Conservation (phyloP, 2,888 invertebrate species). For the Rotaria magnacalcarata region DNA sequence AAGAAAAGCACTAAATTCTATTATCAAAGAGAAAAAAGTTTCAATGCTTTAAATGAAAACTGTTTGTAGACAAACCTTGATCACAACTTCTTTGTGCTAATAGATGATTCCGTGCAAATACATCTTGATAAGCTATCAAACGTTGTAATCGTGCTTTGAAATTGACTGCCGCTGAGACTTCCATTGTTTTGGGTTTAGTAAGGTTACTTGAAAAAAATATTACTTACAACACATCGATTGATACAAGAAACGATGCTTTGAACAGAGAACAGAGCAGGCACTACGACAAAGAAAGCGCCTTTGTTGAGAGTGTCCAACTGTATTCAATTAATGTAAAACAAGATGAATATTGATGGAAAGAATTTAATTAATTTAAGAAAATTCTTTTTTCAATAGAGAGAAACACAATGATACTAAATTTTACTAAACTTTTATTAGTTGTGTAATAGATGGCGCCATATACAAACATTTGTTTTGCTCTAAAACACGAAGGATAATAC, state of each 20-base stretch:
- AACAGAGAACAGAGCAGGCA: not conserved
- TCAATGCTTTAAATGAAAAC: too few relatives aligned
- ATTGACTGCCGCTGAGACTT: not conserved
- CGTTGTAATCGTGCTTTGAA: conserved; percentile 31
- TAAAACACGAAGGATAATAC: not conserved
- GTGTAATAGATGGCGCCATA: not conserved
- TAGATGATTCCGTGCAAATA: conserved; percentile 9
- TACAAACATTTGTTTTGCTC: not conserved
- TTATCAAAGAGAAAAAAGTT: not conserved
- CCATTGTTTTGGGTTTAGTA: not conserved
- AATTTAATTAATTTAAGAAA: too few relatives aligned
- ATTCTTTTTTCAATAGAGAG: too few relatives aligned
- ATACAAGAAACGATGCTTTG: not conserved
- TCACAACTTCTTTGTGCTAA: conserved; percentile 22
- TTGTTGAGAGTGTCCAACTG: not conserved
- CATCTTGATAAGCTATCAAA: conserved; percentile 25
- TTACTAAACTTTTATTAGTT: too few relatives aligned
- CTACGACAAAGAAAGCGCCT: not conserved
- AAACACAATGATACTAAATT: too few relatives aligned
- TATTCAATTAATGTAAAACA: not conserved
- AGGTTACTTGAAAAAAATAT: not conserved
- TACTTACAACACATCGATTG: not conserved
- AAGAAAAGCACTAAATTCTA: conserved; percentile 25
- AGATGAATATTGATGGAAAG: not conserved
- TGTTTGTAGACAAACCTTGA: not conserved